phyloP scores from a whole-genome alignment of 2,888 invertebrate species.

The Thumatha senex region DNA sequence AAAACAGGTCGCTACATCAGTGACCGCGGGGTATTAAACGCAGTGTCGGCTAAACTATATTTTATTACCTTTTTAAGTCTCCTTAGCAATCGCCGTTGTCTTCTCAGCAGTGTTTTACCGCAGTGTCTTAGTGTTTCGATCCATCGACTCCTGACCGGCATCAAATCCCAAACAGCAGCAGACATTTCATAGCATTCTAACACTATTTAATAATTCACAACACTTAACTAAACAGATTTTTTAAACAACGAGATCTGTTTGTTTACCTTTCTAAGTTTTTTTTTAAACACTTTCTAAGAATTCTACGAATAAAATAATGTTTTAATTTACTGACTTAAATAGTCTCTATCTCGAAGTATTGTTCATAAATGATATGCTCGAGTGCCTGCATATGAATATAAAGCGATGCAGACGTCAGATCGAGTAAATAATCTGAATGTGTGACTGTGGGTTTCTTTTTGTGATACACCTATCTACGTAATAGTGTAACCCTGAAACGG shows the following conservation, averaged over 20 bases:
- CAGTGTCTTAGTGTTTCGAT: slow-evolving; percentile 75
- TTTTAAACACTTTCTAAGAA: not conserved
- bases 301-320: not conserved
- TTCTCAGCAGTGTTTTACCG: slow-evolving; percentile 74
- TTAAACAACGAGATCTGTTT: not conserved
- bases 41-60: not conserved
- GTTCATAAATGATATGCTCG: slow-evolving; percentile 21
- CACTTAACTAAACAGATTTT: slow-evolving; percentile 7
- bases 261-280: not conserved
- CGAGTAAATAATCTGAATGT: slow-evolving; percentile 19
- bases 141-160: slow-evolving; percentile 73
- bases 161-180: slow-evolving; percentile 67
- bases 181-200: slow-evolving; percentile 55
- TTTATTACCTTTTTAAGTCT: slow-evolving; percentile 73
- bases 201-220: slow-evolving; percentile 14
- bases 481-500: slow-evolving; percentile 2
- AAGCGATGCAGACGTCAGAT: slow-evolving; percentile 6
- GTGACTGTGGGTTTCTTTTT: slow-evolving; percentile 31
- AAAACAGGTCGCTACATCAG: too few relatives aligned
- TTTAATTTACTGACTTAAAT: not conserved
- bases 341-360: slow-evolving; percentile 13
- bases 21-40: too few relatives aligned
- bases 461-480: slow-evolving; percentile 8
- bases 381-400: slow-evolving; percentile 21
- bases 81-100: slow-evolving; percentile 71